Percentiles rank a stretch among this genome's conserved stretches.
Conservation (phyloP, 2,113 vertebrate genomes). For the Phycodurus eques region DNA sequence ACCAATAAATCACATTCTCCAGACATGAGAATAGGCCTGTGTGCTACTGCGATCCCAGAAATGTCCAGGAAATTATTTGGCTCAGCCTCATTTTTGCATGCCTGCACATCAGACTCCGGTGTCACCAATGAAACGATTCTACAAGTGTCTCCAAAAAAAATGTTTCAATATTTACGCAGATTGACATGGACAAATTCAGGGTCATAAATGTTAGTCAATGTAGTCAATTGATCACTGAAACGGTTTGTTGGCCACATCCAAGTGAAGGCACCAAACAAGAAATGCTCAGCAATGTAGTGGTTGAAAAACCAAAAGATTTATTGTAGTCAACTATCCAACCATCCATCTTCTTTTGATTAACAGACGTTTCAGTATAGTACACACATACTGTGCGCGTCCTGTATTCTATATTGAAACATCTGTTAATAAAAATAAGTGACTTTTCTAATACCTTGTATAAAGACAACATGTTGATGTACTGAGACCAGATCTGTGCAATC, state of each 20-base stretch:
- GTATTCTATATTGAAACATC: too few relatives aligned
- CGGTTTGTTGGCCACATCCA: too few relatives aligned
- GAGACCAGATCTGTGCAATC: too few relatives aligned
- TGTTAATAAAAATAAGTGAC: too few relatives aligned
- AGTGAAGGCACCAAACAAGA: too few relatives aligned
- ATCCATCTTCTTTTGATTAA: too few relatives aligned
- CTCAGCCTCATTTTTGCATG: not conserved
- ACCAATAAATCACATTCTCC: conserved; percentile 1
- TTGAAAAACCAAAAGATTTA: not conserved
- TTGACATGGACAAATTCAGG: not conserved
- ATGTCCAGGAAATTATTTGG: not conserved
- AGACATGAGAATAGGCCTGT: not conserved
- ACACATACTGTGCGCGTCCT: not conserved
- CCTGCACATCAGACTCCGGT: not conserved
- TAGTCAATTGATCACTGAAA: not conserved
- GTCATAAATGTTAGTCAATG: not conserved
- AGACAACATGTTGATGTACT: too few relatives aligned
- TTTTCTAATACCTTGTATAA: too few relatives aligned
- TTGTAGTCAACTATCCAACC: not conserved
- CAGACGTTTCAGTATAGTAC: too few relatives aligned
- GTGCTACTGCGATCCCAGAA: not conserved
- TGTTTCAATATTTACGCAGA: too few relatives aligned
- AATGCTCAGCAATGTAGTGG: too few relatives aligned
- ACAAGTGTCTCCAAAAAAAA: not conserved
- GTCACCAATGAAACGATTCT: not conserved